Conservation (phyloP, 92 coral and sea anemone genomes). For the Parazoanthus swiftii region DNA sequence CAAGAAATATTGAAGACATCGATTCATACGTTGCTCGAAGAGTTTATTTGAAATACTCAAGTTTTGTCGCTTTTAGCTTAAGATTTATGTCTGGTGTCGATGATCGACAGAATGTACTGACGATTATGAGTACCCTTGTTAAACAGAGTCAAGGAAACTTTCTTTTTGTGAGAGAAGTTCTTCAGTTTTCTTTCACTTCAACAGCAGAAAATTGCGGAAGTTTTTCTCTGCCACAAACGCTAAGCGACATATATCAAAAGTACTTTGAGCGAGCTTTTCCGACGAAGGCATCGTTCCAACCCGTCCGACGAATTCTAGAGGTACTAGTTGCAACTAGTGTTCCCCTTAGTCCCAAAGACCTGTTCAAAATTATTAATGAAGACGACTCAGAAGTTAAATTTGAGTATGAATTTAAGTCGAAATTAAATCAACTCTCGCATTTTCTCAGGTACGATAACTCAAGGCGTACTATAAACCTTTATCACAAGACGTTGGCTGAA, state of each 20-base stretch:
- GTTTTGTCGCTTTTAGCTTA: conserved; percentile 9
- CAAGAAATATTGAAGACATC: conserved; percentile 47
- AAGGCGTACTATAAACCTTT: not conserved
- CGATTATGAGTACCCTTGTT: conserved; percentile 26
- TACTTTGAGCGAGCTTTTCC: conserved; percentile 35
- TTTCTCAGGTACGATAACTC: not conserved
- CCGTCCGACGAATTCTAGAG: conserved; percentile 17
- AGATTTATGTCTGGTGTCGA: conserved; percentile 4
- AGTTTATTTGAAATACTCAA: conserved; percentile 21
- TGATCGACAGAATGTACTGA: conserved; percentile 13
- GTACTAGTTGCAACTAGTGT: conserved; percentile 13
- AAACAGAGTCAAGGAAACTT: conserved; percentile 49
- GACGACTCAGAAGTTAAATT: not conserved
- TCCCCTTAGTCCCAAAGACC: not conserved
- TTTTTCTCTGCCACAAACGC: conserved; percentile 40
- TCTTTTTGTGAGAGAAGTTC: conserved; percentile 45
- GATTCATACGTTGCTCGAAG: conserved; percentile 40
- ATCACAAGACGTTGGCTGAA: conserved; percentile 20
- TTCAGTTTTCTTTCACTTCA: conserved; percentile 9
- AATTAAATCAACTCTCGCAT: conserved; percentile 4
- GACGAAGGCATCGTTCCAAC: not conserved
- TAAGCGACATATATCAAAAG: conserved; percentile 43
- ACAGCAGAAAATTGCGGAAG: not conserved
- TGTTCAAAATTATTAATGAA: conserved; percentile 8
- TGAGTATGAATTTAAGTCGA: not conserved